phyloP scores from a whole-genome alignment of 2,113 vertebrate genomes.

The Xenotilapia flavipinnis region DNA sequence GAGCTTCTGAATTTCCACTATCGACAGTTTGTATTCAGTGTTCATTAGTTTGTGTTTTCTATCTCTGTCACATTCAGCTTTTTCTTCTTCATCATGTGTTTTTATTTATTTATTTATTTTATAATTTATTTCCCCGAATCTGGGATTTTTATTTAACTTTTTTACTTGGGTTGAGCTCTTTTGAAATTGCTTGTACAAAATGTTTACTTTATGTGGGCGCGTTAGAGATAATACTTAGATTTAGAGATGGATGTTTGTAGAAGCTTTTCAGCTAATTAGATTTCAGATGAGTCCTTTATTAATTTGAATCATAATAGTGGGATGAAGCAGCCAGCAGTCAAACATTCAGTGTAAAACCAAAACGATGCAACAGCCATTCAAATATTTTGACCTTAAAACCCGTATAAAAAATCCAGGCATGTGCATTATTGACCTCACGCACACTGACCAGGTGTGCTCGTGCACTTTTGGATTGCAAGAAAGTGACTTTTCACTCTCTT shows the following conservation, averaged over 20 bases:
- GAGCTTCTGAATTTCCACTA: not conserved
- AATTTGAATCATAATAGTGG: not conserved
- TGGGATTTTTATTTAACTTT: not conserved
- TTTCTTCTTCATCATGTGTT: not conserved
- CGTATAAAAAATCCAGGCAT: not conserved
- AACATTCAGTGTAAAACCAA: not conserved
- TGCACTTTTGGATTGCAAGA: not conserved
- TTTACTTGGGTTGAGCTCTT: not conserved
- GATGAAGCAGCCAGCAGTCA: not conserved
- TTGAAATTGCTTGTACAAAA: not conserved
- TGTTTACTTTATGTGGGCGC: not conserved
- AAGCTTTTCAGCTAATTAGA: not conserved
- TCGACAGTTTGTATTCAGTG: not conserved
- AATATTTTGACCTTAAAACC: not conserved
- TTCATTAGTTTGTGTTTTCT: not conserved
- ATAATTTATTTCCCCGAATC: fast-evolving
- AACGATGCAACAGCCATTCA: not conserved
- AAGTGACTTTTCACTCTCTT: not conserved
- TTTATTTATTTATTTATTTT: fast-evolving
- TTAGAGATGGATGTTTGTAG: not conserved
- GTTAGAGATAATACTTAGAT: not conserved
- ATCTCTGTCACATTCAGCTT: not conserved
- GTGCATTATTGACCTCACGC: not conserved
- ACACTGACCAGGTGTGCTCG: not conserved
- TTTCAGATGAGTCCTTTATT: not conserved